phyloP scores from a whole-genome alignment of 1,140 invertebrate species.

The Drosophila kikkawai region DNA sequence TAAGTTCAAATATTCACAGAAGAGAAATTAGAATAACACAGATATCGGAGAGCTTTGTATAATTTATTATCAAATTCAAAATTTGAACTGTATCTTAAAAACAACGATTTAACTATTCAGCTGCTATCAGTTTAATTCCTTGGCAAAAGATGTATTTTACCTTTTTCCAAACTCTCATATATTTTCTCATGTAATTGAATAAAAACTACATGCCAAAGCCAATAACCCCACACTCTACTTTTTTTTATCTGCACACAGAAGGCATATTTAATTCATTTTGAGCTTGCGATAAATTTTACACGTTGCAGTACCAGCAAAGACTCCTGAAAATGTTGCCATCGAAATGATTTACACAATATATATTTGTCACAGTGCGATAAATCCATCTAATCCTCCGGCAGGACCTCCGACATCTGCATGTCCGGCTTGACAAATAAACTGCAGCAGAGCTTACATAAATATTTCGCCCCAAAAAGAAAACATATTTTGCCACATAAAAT shows the following conservation, averaged over 20 bases:
- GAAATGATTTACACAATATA: conserved; percentile 55
- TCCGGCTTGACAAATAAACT: conserved; percentile 76
- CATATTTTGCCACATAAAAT: conserved; percentile 49
- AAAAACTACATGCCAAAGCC: conserved; percentile 4
- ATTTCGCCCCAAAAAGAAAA: conserved; percentile 64
- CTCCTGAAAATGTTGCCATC: conserved; percentile 12
- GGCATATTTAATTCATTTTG: conserved; percentile 28
- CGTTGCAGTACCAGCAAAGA: conserved; percentile 1
- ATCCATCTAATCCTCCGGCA: conserved; percentile 71
- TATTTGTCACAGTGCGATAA: conserved; percentile 66
- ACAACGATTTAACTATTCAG: neutral
- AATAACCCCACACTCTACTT: neutral
- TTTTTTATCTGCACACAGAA: neutral
- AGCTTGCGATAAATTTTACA: conserved; percentile 33
- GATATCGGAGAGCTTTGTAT: no score
- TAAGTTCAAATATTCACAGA: neutral
- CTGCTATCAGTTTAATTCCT: neutral
- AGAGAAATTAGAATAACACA: no score
- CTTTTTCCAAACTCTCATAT: neutral
- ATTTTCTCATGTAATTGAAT: neutral
- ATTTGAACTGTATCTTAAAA: no score
- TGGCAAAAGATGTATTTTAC: neutral
- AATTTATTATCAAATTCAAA: no score
- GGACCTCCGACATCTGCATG: conserved; percentile 53
- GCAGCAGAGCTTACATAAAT: conserved; percentile 67